Evolutionary conservation across 2,888 invertebrate species (phyloP), one percentile per base, ranked within the genome.

Genomic region (Caenorhabditis wallacei): DNA sequence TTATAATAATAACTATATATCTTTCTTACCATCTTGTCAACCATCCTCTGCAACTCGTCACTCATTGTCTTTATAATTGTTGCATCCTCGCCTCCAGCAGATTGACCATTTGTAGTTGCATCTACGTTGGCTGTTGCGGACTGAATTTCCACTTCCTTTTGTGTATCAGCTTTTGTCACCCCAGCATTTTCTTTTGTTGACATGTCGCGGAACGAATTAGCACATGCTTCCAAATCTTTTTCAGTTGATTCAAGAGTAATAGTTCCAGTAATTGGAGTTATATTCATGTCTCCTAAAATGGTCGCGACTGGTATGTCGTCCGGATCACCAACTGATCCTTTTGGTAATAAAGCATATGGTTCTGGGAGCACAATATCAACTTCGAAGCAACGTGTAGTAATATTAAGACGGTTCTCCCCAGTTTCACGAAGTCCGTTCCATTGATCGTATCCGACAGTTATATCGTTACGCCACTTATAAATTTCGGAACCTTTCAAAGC

Each of bases 11-110:
- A 13, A 53, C 46, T n/a, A n/a, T n/a, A n/a, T n/a, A n/a, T 8
- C 30, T 20, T 1, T 43, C 68, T 61, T 8, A 82, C 82, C 82
- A 82, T 82, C 13, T 22, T 37, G 20, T 82, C 76, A n/a, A 82
- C 46, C 69, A 76, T 57, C 13, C 20, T 70, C 30, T 59, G 57
- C 71, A 76, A 35, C 40, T 76, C 71, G 5, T 51, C 20, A 51
- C 76, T 82, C 64, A 76, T 71, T 56, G 56, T 63, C 35, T 70
- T 70, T 16, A 18, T 37, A 1, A 53, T 48, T 18, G 20, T 54
- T 4, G 54, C 54, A 11, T 48, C 7, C 10, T 13, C 66, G 11
- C 68, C 68, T 4, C 68, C 68, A 16, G 59, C 4, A 48, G 68
- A 13, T 51, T 20, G 24, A 8, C 63, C 64, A 22, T 2, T 48